Conservation (phyloP, 64 coral and sea anemone species). For the Montipora efflorescens region DNA sequence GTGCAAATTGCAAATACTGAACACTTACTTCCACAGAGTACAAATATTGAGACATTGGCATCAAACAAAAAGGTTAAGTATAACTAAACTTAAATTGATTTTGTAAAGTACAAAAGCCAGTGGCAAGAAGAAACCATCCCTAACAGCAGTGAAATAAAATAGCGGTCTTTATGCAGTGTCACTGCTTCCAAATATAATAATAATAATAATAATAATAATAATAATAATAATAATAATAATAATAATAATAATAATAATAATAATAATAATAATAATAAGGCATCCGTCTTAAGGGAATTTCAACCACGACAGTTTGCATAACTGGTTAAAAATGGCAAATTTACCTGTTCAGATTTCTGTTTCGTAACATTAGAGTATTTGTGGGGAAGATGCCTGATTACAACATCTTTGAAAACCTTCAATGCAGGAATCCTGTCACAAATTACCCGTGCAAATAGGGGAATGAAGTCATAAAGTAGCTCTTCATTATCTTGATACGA, state of each 20-base stretch:
- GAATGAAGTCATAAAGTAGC: neutral
- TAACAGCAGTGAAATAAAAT: neutral
- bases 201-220: constrained; percentile 4
- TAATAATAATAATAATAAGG: neutral
- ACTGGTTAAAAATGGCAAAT: constrained; percentile 17
- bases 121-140: neutral
- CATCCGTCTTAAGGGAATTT: neutral
- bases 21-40: neutral
- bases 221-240: constrained; percentile 14
- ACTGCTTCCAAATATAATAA: constrained; percentile 2
- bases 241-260: constrained; percentile 5
- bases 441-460: neutral
- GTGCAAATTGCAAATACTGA: too few relatives aligned
- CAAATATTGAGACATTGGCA: constrained; percentile 7
- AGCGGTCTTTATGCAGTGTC: neutral
- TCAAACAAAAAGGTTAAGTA: neutral
- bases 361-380: too few relatives aligned
- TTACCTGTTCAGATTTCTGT: too few relatives aligned
- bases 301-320: neutral
- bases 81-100: neutral
- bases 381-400: too few relatives aligned
- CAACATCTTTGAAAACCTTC: neutral
- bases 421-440: neutral
- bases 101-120: neutral
- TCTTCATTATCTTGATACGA: constrained; percentile 11